phyloP scores from a whole-genome alignment of 2,888 invertebrate genomes.

The Coelinius sp. region DNA sequence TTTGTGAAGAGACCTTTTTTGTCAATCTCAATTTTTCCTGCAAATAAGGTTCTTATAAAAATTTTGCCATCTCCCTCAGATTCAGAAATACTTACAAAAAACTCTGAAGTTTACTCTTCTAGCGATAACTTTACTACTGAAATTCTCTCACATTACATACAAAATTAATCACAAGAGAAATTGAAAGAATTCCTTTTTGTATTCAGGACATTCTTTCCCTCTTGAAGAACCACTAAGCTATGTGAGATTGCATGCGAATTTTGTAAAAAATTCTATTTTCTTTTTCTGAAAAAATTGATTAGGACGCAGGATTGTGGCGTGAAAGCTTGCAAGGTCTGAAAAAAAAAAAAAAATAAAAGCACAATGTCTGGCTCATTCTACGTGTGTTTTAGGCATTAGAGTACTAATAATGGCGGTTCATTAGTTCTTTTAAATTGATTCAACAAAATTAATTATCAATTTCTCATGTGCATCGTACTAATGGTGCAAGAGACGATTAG shows the following conservation, averaged over 20 bases:
- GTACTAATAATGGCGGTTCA: background rate
- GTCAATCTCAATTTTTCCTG: too few relatives aligned
- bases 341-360: slow-evolving; percentile 7
- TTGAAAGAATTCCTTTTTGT: background rate
- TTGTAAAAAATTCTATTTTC: background rate
- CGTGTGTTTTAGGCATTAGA: slow-evolving; percentile 18
- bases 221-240: background rate
- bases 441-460: background rate
- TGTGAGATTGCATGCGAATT: slow-evolving; percentile 15
- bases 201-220: background rate
- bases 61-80: too few relatives aligned
- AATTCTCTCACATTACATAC: background rate
- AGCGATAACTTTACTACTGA: too few relatives aligned
- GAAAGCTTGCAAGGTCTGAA: slow-evolving; percentile 9
- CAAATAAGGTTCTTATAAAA: too few relatives aligned
- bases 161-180: background rate
- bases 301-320: slow-evolving; percentile 10
- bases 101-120: too few relatives aligned
- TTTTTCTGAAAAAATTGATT: background rate
- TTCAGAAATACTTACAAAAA: too few relatives aligned
- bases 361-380: slow-evolving; percentile 11
- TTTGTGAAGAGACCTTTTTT: too few relatives aligned
- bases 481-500: background rate
- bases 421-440: background rate
- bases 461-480: slow-evolving; percentile 13